Evolutionary conservation across 2,888 invertebrate genomes (phyloP), one percentile per base, ranked within the genome.

Genomic region (Corbicula japonica): DNA sequence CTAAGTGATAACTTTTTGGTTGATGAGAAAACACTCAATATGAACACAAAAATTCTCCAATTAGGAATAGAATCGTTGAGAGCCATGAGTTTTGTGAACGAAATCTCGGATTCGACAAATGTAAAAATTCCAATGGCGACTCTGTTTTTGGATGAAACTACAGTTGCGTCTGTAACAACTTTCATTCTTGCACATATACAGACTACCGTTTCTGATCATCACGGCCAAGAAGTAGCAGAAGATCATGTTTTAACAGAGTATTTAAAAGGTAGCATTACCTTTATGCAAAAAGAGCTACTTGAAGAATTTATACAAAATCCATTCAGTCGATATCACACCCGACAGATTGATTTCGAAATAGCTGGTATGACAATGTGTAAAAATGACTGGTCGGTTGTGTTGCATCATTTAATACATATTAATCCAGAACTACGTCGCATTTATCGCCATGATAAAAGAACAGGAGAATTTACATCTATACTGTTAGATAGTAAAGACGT

Each of bases 31-130:
- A 38, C 60, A 15, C 38, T 86, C 5, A 61, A 76, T 0, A 21
- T 61, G 10, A 76, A 84, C 15, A 62, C 75, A 10, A 61, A 44
- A 23, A 70, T 86, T 23, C 54, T 79, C 6, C 75, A 77, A 21
- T 61, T 84, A 10, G 88, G 86, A 10, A 73, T 86, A 54, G 88
- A 88, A 58, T 88, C 88, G 21, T 84, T 88, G 76, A 69, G 82
- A n/a, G 86, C 84, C 15, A 86, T 86, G 81, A 80, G 76, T 32
- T 66, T 84, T 23, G 60, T 73, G 15, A 76, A 76, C 26, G 5
- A 41, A 1, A 58, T 80, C 15, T 61, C 44, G 50, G 70, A 72
- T 18, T 18, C 56, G 8, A 78, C 75, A 4, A 48, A 70, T 8
- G 52, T 69, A 21, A 35, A 73, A 23, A 65, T 77, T 34, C 77